phyloP scores from a whole-genome alignment of 2,888 invertebrate genomes.

The Creontiades dilutus region DNA sequence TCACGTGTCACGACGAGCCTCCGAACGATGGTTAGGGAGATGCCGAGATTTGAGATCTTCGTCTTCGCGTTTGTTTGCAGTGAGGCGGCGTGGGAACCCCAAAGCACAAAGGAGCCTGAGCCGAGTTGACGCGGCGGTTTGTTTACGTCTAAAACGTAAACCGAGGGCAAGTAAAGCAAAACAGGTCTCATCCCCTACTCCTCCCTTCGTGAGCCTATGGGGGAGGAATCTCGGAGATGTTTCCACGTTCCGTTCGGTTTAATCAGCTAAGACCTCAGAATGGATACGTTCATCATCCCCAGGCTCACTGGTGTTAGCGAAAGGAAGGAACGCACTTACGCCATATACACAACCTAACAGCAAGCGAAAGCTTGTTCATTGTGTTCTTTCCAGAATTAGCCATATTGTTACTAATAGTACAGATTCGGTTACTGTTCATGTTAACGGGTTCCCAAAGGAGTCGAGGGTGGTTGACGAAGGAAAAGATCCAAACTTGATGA shows the following conservation, averaged over 20 bases:
- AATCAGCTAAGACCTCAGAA: constrained; percentile 25
- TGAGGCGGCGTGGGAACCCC: not conserved
- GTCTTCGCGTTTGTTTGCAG: not conserved
- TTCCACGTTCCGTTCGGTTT: not conserved
- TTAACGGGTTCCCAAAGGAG: too few relatives aligned
- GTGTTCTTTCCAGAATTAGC: too few relatives aligned
- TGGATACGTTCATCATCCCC: not conserved
- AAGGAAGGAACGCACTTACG: too few relatives aligned
- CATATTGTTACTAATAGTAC: too few relatives aligned
- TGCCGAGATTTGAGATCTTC: not conserved
- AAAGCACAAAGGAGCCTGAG: not conserved
- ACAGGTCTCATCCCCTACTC: not conserved
- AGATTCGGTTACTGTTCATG: too few relatives aligned
- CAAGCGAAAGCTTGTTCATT: too few relatives aligned
- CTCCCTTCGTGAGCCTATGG: not conserved
- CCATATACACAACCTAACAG: too few relatives aligned
- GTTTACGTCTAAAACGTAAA: constrained; percentile 44
- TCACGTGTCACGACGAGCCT: too few relatives aligned
- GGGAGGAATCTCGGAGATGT: not conserved
- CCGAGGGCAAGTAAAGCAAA: constrained; percentile 29
- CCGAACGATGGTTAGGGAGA: too few relatives aligned
- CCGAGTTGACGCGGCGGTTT: not conserved
- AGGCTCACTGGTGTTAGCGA: not conserved
- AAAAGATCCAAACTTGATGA: too few relatives aligned
- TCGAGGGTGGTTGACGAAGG: too few relatives aligned